Conservation (phyloP, 2,113 vertebrate genomes). For the Numida meleagris region DNA sequence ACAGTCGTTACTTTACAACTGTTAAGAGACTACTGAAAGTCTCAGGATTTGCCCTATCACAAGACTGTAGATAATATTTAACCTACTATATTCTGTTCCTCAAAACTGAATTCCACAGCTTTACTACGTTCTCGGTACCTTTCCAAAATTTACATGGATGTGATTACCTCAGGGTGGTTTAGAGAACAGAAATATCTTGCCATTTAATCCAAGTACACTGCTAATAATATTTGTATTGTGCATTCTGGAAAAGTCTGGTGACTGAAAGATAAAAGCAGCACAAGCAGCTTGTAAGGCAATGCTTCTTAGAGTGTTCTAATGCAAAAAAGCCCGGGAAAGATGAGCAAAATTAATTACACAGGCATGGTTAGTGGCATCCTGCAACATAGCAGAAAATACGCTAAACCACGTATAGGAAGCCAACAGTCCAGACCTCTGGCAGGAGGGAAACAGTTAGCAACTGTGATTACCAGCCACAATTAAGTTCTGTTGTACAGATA, state of each 20-base stretch:
- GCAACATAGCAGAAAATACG: slow-evolving; percentile 45
- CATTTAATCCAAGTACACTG: neutral
- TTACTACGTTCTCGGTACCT: neutral
- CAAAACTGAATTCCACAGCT: neutral
- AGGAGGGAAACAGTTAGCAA: slow-evolving; percentile 5
- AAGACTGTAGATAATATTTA: rapidly evolving
- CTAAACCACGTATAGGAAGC: slow-evolving; percentile 18
- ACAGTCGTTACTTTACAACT: neutral
- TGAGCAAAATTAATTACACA: slow-evolving; percentile 18
- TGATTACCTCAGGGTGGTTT: neutral
- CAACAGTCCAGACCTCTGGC: slow-evolving; percentile 40
- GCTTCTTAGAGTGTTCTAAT: neutral
- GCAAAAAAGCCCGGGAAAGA: neutral
- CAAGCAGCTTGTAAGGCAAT: neutral
- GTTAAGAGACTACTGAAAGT: neutral
- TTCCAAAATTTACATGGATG: neutral
- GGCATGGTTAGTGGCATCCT: slow-evolving; percentile 13
- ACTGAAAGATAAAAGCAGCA: neutral
- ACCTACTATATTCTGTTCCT: neutral
- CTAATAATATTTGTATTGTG: neutral
- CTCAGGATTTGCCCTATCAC: neutral
- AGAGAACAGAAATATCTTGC: neutral
- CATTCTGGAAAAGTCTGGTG: neutral
- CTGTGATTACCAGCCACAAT: neutral
- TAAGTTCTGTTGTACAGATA: neutral